These are phyloP conservation scores for Percopsis omiscomaycus DNA, from an alignment of 2,797 vertebrate species.

Conservation along the genomic window DNA sequence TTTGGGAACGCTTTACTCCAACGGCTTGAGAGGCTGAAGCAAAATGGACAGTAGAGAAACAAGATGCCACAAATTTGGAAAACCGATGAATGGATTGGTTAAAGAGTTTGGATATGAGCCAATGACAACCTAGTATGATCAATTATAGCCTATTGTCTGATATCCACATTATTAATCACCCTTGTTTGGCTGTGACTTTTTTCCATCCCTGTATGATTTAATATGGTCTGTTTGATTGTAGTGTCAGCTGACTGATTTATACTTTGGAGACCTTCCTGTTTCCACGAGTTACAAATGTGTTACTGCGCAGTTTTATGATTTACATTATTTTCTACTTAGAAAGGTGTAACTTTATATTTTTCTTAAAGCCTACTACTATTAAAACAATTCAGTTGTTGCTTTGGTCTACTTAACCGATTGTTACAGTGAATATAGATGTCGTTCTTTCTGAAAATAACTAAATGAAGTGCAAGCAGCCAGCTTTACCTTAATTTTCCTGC, in stretches of 20 bases:
- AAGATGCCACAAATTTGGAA: conserved; percentile 15
- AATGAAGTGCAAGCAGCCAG: conserved; percentile 22
- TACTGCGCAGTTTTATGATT: conserved; percentile 17
- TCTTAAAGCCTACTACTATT: too few species aligned
- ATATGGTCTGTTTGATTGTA: conserved; percentile 22
- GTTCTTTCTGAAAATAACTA: conserved; percentile 7
- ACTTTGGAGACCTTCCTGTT: conserved; percentile 44
- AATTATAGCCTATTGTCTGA: conserved; percentile 34
- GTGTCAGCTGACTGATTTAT: conserved; percentile 37
- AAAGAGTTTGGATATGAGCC: conserved; percentile 32
- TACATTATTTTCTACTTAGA: not conserved
- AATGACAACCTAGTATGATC: conserved; percentile 35
- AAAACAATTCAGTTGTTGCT: too few species aligned
- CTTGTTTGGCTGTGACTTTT: conserved; percentile 36
- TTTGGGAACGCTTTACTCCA: conserved; percentile 95
- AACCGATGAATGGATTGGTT: conserved; percentile 27
- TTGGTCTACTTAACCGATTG: too few species aligned
- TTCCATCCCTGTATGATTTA: conserved; percentile 40
- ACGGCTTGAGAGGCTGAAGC: conserved; percentile 90
- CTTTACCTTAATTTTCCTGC: not conserved
- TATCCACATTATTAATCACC: conserved; percentile 20
- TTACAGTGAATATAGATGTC: too few species aligned
- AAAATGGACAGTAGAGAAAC: conserved; percentile 79
- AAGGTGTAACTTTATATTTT: conserved; percentile 29
- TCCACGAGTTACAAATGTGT: conserved; percentile 20